These are phyloP conservation scores for Hyperopisus bebe DNA, from an alignment of 2,113 vertebrate genomes.

Conservation along the genomic window DNA sequence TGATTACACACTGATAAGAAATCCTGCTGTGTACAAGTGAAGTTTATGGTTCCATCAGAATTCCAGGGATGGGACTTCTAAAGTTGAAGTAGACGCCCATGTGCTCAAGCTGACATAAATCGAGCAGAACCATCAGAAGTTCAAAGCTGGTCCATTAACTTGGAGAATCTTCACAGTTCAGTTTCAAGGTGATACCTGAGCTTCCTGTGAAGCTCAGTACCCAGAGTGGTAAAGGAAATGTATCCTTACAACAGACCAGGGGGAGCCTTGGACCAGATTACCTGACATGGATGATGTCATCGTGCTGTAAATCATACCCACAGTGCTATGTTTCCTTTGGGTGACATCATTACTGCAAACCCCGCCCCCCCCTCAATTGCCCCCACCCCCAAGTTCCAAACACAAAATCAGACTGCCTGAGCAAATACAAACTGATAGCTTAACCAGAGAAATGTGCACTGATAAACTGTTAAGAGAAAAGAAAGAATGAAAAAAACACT, in stretches of 20 bases:
- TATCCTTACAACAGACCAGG: background rate
- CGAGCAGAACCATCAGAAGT: background rate
- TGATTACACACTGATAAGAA: background rate
- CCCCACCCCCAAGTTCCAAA: background rate
- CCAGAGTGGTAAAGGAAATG: background rate
- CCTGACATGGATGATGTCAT: background rate
- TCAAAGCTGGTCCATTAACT: background rate
- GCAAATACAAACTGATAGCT: background rate
- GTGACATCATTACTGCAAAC: background rate
- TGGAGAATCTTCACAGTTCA: background rate
- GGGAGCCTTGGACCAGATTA: background rate
- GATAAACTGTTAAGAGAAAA: background rate
- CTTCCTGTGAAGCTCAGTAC: background rate
- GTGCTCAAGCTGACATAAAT: background rate
- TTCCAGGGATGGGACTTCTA: background rate
- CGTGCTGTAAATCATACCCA: background rate
- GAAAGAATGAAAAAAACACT: background rate
- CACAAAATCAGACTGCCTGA: background rate
- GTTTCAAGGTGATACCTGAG: background rate
- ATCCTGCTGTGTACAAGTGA: background rate
- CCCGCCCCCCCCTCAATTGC: background rate
- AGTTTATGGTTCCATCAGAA: background rate
- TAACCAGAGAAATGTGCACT: background rate
- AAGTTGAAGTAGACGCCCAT: background rate
- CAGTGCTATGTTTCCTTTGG: background rate